Evolutionary conservation across 2,113 vertebrate species (phyloP).

Genomic region (Chaetura pelagica): DNA sequence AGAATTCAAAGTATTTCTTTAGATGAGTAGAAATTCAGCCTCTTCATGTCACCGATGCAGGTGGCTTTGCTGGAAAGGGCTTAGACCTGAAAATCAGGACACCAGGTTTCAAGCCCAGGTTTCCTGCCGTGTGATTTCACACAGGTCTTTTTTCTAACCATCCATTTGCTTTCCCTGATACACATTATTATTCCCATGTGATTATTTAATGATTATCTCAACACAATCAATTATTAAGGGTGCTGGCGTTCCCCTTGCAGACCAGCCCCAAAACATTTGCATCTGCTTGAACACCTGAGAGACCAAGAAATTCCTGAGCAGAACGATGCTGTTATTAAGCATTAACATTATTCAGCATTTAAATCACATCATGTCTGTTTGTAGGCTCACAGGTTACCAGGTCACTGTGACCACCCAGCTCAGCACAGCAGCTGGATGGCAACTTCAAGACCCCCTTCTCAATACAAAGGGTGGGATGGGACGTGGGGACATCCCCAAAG

Average conservation of each 20-base stretch:
- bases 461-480: fast-evolving
- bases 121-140: fast-evolving
- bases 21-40: neutral
- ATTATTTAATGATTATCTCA: neutral
- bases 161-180: neutral
- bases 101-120: fast-evolving
- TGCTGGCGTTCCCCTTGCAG: neutral
- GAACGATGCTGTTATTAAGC: neutral
- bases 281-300: fast-evolving
- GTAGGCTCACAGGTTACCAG: neutral
- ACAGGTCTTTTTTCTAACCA: fast-evolving
- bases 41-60: neutral
- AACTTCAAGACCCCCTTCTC: neutral
- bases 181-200: neutral
- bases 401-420: neutral
- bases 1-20: neutral
- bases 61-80: neutral
- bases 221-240: neutral
- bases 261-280: neutral
- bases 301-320: neutral
- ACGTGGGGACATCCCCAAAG: neutral
- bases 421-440: neutral
- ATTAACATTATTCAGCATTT: neutral
- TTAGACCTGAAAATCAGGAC: neutral
- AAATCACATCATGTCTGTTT: neutral